Conservation (phyloP, 2,888 invertebrate species). For the Ceraclea dissimilis region DNA sequence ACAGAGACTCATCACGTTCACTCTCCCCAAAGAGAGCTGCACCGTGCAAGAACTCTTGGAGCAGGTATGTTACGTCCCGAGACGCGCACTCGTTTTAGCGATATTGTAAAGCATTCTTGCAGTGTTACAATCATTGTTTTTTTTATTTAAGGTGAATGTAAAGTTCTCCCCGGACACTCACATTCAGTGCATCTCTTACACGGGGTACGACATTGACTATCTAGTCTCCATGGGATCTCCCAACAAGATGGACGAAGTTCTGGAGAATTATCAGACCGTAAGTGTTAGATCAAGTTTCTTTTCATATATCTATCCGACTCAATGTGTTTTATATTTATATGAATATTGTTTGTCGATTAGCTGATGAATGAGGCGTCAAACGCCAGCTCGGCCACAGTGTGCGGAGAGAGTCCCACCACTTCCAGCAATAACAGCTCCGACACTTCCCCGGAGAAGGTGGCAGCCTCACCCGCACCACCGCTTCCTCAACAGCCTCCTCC, state of each 20-base stretch:
- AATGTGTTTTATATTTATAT: background rate
- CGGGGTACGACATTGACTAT: slow-evolving; percentile 69
- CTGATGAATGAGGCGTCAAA: background rate
- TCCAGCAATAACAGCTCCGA: slow-evolving; percentile 15
- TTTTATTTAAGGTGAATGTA: slow-evolving; percentile 52
- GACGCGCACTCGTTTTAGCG: background rate
- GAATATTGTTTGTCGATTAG: background rate
- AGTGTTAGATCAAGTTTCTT: background rate
- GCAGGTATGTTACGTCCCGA: slow-evolving; percentile 50
- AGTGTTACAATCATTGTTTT: background rate
- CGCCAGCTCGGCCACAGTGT: background rate
- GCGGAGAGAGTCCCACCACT: slow-evolving; percentile 4
- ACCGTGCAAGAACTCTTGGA: slow-evolving; percentile 75
- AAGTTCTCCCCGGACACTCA: slow-evolving; percentile 61
- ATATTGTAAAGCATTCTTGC: background rate
- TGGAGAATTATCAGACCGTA: slow-evolving; percentile 23
- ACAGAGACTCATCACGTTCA: slow-evolving; percentile 75
- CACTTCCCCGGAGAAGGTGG: slow-evolving; percentile 19
- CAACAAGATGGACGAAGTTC: slow-evolving; percentile 45
- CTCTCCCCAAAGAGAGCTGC: slow-evolving; percentile 73
- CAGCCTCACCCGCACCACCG: slow-evolving; percentile 14
- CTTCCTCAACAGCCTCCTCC: slow-evolving; percentile 45
- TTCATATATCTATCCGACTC: too few species aligned
- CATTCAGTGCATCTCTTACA: slow-evolving; percentile 68
- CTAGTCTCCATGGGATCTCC: slow-evolving; percentile 65